Conservation (phyloP, 2,888 invertebrate genomes). For the Melangyna quadrimaculata region DNA sequence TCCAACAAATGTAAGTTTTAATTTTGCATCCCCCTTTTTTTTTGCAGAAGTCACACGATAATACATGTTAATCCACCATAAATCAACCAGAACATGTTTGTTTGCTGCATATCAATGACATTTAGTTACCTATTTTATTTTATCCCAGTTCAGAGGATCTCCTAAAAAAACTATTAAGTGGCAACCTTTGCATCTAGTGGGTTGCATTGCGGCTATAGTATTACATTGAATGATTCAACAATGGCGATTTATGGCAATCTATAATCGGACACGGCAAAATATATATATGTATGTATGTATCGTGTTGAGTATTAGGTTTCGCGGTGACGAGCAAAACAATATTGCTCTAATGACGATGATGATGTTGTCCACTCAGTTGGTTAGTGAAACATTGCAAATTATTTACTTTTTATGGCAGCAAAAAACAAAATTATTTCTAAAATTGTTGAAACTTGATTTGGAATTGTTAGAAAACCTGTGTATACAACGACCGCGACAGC, state of each 20-base stretch:
- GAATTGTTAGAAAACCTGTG: conserved; percentile 27
- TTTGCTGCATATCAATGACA: too few species aligned
- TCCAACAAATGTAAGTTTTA: too few species aligned
- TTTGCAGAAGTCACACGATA: too few species aligned
- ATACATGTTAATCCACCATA: too few species aligned
- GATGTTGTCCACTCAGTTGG: conserved; percentile 47
- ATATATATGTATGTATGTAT: background rate
- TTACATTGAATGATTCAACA: conserved; percentile 10
- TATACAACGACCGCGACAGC: background rate
- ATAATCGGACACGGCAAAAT: conserved; percentile 31
- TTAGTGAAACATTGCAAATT: conserved; percentile 59
- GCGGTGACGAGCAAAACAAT: conserved; percentile 44
- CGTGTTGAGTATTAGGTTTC: conserved; percentile 38
- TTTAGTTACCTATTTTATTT: too few species aligned
- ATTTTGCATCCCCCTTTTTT: too few species aligned
- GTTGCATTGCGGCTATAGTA: conserved; percentile 13
- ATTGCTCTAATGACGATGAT: background rate
- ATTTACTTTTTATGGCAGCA: conserved; percentile 64
- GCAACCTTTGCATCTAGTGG: background rate
- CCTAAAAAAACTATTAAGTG: background rate
- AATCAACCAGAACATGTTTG: too few species aligned
- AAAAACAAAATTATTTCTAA: conserved; percentile 38
- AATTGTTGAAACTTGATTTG: conserved; percentile 48
- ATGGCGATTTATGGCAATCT: conserved; percentile 37
- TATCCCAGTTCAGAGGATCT: background rate